phyloP scores from a whole-genome alignment of 2,113 vertebrate genomes.

The Corythoichthys intestinalis region DNA sequence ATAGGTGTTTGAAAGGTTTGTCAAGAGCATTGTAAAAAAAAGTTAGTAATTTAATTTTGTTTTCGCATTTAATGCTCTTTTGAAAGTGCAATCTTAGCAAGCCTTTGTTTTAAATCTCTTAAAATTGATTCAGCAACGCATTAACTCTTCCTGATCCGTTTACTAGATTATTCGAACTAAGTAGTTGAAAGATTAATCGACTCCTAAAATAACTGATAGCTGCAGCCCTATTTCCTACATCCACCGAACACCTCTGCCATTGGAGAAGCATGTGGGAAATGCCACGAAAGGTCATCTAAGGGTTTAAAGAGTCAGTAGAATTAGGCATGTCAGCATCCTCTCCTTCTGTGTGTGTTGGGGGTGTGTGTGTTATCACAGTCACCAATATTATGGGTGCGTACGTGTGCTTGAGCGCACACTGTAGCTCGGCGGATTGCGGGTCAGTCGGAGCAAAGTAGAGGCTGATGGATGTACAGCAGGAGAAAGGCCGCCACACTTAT shows the following conservation, averaged over 20 bases:
- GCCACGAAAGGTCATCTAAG: slow-evolving; percentile 12
- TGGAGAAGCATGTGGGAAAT: slow-evolving; percentile 39
- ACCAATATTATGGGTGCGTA: slow-evolving; percentile 6
- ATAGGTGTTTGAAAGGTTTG: no score
- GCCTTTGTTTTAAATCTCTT: no score
- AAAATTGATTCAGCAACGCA: no score
- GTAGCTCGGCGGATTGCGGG: slow-evolving; percentile 19
- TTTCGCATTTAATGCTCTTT: no score
- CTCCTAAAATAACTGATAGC: no score
- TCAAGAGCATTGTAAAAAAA: no score
- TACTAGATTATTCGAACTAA: no score
- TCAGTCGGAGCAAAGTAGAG: slow-evolving; percentile 38
- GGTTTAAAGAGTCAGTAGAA: slow-evolving; percentile 22
- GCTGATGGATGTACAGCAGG: slow-evolving; percentile 56
- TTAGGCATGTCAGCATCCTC: slow-evolving; percentile 5
- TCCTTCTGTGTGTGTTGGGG: neutral
- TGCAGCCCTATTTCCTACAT: neutral
- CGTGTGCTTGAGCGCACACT: slow-evolving; percentile 17
- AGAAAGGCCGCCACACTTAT: slow-evolving; percentile 44
- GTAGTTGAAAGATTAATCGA: no score
- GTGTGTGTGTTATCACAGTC: slow-evolving; percentile 1
- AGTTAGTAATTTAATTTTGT: no score
- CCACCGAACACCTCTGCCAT: neutral
- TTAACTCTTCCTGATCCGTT: no score
- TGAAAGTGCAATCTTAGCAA: no score